These are phyloP conservation scores for Carterocephalus palaemon DNA, from an alignment of 2,888 invertebrate species.

Conservation along the genomic window DNA sequence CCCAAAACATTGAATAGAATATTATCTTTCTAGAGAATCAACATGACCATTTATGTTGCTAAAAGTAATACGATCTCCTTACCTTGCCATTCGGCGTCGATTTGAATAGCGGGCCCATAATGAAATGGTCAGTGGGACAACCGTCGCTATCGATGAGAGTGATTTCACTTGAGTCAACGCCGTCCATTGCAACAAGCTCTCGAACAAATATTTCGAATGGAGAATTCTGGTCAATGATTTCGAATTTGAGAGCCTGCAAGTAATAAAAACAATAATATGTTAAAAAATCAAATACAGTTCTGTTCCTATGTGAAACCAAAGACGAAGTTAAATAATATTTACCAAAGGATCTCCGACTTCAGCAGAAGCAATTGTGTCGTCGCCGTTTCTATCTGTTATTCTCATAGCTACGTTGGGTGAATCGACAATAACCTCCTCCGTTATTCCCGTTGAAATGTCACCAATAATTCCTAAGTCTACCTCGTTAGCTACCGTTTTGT, in stretches of 20 bases:
- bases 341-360: conserved; percentile 94
- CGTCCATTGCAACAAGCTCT: conserved; percentile 96
- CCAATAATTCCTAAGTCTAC: conserved; percentile 93
- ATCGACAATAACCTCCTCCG: conserved; percentile 94
- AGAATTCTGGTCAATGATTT: conserved; percentile 94
- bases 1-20: not conserved
- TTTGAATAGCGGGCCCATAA: conserved; percentile 95
- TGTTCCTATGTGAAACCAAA: too few species aligned
- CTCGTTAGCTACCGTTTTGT: conserved; percentile 95
- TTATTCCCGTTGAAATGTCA: conserved; percentile 90
- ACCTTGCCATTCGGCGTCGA: conserved; percentile 89
- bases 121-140: conserved; percentile 95
- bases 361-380: conserved; percentile 90
- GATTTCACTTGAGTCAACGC: conserved; percentile 94
- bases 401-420: conserved; percentile 97
- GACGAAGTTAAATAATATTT: too few species aligned
- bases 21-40: too few species aligned
- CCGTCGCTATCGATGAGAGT: conserved; percentile 94
- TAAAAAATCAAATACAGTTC: not conserved
- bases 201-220: conserved; percentile 97
- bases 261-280: conserved; percentile 42
- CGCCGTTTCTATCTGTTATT: conserved; percentile 90
- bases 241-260: conserved; percentile 87
- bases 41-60: not conserved
- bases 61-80: conserved; percentile 27